Conservation (phyloP, 2,888 invertebrate species). For the Yponomeuta cagnagella region DNA sequence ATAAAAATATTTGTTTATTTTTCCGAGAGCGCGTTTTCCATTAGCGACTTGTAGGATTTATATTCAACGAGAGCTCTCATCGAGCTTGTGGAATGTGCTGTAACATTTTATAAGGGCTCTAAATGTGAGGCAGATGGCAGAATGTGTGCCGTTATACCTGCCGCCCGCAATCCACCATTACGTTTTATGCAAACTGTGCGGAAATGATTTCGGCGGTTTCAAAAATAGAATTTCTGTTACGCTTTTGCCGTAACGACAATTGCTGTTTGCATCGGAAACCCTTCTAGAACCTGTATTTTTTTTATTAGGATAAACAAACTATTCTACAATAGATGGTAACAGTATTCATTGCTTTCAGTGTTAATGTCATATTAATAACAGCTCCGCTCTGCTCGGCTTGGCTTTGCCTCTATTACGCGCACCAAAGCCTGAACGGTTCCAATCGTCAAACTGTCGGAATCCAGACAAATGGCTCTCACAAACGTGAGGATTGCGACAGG, state of each 20-base stretch:
- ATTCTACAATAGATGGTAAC: too few species aligned
- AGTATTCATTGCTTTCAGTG: too few species aligned
- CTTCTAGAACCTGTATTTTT: not conserved
- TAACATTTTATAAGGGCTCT: constrained; percentile 74
- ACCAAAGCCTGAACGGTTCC: too few species aligned
- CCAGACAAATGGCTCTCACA: too few species aligned
- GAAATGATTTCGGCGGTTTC: constrained; percentile 24
- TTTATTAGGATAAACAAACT: too few species aligned
- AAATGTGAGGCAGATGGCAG: constrained; percentile 69
- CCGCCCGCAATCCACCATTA: constrained; percentile 68
- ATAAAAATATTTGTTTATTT: not conserved
- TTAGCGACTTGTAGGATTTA: constrained; percentile 67
- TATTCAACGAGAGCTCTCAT: constrained; percentile 47
- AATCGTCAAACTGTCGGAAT: too few species aligned
- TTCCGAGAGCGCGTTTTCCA: constrained; percentile 43
- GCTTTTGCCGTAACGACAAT: constrained; percentile 39
- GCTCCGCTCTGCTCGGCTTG: too few species aligned
- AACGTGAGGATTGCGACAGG: too few species aligned
- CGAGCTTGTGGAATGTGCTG: constrained; percentile 68
- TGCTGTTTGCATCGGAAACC: constrained; percentile 12
- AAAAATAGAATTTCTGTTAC: constrained; percentile 38
- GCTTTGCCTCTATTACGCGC: too few species aligned
- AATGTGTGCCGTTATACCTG: constrained; percentile 62
- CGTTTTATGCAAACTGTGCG: constrained; percentile 52
- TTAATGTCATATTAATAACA: too few species aligned